Base-by-base conservation (phyloP, 2,113 vertebrate genomes). In the Mastomys natalensis region DNA sequence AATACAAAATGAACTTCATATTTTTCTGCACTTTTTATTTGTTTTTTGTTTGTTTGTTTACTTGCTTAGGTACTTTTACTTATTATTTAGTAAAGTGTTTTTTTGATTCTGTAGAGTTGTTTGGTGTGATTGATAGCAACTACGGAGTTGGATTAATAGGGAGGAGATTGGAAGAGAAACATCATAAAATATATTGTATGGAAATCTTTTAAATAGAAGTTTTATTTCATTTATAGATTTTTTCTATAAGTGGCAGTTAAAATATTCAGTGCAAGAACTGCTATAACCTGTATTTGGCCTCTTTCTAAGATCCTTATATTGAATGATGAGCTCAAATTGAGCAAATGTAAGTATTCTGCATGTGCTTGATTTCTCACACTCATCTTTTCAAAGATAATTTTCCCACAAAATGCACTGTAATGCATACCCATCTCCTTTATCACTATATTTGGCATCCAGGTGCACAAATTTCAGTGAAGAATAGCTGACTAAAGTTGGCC, bases 191-290 rank as follows among this genome's bases (percentile, higher is more conserved):
- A 29, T 62, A 60, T 51, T 78, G 6, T 62, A 17, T 16, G 13
- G 45, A 90, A 95, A 98, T 97, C n/a, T 43, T 73, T 16, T 60
- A 60, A 82, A 37, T 82, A 82, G 16, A 78, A 85, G 9, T 94
- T 84, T 0, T 51, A 74, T 96, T 95, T 21, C 13, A 77, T 29
- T 45, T 94, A 76, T 31, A 96, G 55, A 37, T 95, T 97, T 98
- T 29, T 92, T 8, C 16, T 87, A 26, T 40, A 93, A 85, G 48
- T 95, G 76, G 48, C 34, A 1, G 17, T 78, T 96, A 92, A 82
- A 58, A 70, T 60, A 82, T 66, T 94, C 45, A 68, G 31, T 85
- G 1, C 8, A 95, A 80, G 51, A 73, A 74, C 73, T 95, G 97
- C 81, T 95, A 34, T 78, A 96, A 86, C 5, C 92, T 91, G 10